These are phyloP conservation scores for Patella vulgata DNA, from an alignment of 1,140 invertebrate genomes.

Conservation along the genomic window DNA sequence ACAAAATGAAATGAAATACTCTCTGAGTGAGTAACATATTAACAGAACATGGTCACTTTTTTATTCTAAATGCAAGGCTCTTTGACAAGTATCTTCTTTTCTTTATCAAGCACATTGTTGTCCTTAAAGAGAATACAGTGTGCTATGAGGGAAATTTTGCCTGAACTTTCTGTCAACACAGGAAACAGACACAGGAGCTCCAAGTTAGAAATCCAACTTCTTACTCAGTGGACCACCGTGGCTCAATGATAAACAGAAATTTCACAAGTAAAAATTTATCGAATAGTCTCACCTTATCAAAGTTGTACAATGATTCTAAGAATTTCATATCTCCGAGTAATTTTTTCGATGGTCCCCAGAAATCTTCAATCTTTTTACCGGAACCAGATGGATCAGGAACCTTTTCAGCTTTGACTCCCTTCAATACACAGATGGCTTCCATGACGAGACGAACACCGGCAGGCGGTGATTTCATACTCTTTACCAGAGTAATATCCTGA, in stretches of 20 bases:
- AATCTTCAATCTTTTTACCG: constrained; percentile 68
- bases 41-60: neutral
- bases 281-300: constrained; percentile 66
- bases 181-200: too few species aligned
- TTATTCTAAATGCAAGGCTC: neutral
- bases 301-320: constrained; percentile 61
- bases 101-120: too few species aligned
- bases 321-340: constrained; percentile 68
- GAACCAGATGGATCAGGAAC: constrained; percentile 63
- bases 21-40: neutral
- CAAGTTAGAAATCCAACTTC: too few species aligned
- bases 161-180: too few species aligned
- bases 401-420: constrained; percentile 65
- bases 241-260: too few species aligned
- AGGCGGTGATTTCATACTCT: constrained; percentile 66
- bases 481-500: constrained; percentile 66
- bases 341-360: constrained; percentile 66
- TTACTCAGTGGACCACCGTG: too few species aligned
- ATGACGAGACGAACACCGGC: constrained; percentile 63
- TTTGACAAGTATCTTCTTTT: too few species aligned
- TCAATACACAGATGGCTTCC: constrained; percentile 67
- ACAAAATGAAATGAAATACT: constrained; percentile 9
- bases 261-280: too few species aligned
- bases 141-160: too few species aligned
- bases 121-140: too few species aligned